Base-by-base conservation (phyloP, 2,797 vertebrate genomes). In the Urocyon cinereoargenteus region DNA sequence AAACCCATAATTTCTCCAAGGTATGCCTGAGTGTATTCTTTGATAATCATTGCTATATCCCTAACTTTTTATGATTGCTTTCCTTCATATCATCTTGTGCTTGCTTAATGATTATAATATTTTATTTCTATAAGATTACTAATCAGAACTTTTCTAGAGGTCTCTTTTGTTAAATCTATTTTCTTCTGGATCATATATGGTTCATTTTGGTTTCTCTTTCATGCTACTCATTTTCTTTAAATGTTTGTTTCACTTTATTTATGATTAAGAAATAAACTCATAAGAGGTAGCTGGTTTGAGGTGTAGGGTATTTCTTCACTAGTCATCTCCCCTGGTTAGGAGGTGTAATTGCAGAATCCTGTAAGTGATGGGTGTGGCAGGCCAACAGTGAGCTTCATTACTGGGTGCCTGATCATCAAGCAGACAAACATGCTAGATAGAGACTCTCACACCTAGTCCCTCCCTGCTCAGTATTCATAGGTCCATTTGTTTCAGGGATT, bases 91-190 rank as follows among this genome's bases (percentile, higher is more conserved):
- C 70, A 34, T n/a, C 16, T 64, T 73, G 5, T 49, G 36, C 70
- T 91, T 78, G 19, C 62, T 83, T 86, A 83, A 78, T 86, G 45
- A 62, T 53, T 87, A 1, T 61, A 59, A 83, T 81, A 3, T 61
- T 24, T 22, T 59, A 28, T 78, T 26, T 75, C 40, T 78, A 1
- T 36, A 34, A 61, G 45, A 81, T 57, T 66, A 82, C 7, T 59
- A 66, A 86, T 49, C 26, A 51, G 10, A 75, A 75, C 16, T 88
- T 86, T 34, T 61, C 59, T 19, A 73, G 13, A 51, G 6, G 2
- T n/a, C 57, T 89, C 51, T 68, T 83, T 77, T 73, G 5, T 75
- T 88, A 18, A 8, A 82, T 49, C 36, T 68, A 0, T 61, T 64
- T 90, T 72, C 51, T 86, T n/a, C n/a, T 93, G 77, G 22, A 75